A percentile compares a stretch with the other conserved stretches of the same genome.
These are phyloP conservation scores for Halictus quadricinctus DNA, from an alignment of 2,888 invertebrate species.

Conservation along the genomic window DNA sequence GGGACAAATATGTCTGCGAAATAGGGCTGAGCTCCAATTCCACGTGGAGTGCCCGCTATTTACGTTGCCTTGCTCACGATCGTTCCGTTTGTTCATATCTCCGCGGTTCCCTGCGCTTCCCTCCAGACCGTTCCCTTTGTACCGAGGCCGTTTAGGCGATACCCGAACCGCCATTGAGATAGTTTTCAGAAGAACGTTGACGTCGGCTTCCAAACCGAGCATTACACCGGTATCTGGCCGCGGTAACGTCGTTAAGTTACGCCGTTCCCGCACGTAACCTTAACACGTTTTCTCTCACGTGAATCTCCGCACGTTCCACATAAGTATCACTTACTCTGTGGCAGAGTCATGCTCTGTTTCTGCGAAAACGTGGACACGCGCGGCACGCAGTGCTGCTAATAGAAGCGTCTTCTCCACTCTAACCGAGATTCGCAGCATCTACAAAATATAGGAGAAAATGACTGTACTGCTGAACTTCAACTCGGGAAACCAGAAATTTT, in stretches of 20 bases:
- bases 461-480: no score
- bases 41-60: slow-evolving; percentile 62
- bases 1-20: slow-evolving; percentile 64
- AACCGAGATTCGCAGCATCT: no score
- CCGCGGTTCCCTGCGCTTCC: background rate
- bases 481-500: no score
- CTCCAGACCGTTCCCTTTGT: background rate
- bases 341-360: background rate
- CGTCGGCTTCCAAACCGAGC: background rate
- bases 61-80: slow-evolving; percentile 54
- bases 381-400: background rate
- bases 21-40: slow-evolving; percentile 63
- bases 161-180: slow-evolving; percentile 1
- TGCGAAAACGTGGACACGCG: background rate
- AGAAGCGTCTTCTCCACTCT: no score
- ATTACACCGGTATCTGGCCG: background rate
- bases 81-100: slow-evolving; percentile 37
- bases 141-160: slow-evolving; percentile 7
- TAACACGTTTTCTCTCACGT: background rate
- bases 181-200: slow-evolving; percentile 8
- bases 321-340: background rate
- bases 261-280: slow-evolving; percentile 4
- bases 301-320: background rate
- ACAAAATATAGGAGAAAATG: no score
- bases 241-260: background rate